Evolutionary conservation across 2,113 vertebrate genomes (phyloP), one percentile per base, ranked within the genome.

Genomic region (Oreochromis aureus): DNA sequence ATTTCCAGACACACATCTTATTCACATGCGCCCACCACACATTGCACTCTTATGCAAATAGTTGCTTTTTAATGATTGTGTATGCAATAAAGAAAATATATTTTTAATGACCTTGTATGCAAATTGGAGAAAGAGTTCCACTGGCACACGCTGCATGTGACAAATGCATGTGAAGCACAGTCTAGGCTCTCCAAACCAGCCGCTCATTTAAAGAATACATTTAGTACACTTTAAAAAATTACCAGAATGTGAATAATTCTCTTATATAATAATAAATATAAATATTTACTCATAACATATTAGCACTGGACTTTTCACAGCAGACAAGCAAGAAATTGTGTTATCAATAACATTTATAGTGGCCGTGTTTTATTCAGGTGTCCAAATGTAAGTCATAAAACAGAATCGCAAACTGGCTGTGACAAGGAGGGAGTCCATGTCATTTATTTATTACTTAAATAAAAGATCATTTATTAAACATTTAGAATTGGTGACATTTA

Each of bases 21-120:
- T 51, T 76, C 46, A 86, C 86, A 85, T 86, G 78, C n/a, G 39
- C 54, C 66, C 30, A 69, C 44, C 76, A 2, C 82, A 58, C 83
- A 82, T 79, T 59, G 79, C 39, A 27, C 85, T 63, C 73, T 78
- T 76, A 86, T 91, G 90, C 88, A 92, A 92, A 91, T 87, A 76
- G 19, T 59, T 80, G 41, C 82, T 83, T 91, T 94, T 87, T 76
- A 87, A 89, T 90, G 34, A 76, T 61, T 87, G 44, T 63, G 44
- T 61, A 89, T 84, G 89, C 85, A 87, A 91, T 88, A 22, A 30
- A 80, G 81, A 10, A 32, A 82, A 58, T 46, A 36, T 30, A 83
- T 19, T 90, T 81, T 88, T 83, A 91, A 91, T 90, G 44, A 80
- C 48, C 73, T 76, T 82, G 30, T 48, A 91, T 92, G 91, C 81